Percentiles rank a stretch among this genome's conserved stretches.
These are phyloP conservation scores for Leptopilina boulardi DNA, from an alignment of 1,140 invertebrate species.

Conservation along the genomic window DNA sequence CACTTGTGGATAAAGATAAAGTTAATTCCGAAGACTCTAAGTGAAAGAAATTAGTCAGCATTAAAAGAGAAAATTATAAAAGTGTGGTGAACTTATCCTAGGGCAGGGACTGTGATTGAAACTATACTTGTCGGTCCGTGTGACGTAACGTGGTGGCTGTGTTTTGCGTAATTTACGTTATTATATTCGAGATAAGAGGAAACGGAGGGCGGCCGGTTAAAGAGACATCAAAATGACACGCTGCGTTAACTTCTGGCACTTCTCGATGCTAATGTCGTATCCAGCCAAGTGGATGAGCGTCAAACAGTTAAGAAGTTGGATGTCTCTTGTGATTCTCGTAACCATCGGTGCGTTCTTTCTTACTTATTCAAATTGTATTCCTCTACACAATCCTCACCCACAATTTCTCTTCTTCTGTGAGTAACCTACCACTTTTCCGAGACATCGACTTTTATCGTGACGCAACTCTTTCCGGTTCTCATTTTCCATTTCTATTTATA, in stretches of 20 bases:
- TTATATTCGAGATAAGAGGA: slow-evolving; percentile 19
- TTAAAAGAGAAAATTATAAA: neutral
- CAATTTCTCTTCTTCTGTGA: slow-evolving; percentile 31
- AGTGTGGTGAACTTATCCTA: neutral
- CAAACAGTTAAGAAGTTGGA: slow-evolving; percentile 62
- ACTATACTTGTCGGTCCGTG: neutral
- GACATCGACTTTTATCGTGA: slow-evolving; percentile 33
- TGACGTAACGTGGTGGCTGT: neutral
- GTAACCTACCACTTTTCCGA: slow-evolving; percentile 33
- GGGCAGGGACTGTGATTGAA: slow-evolving; percentile 15
- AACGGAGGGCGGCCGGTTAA: slow-evolving; percentile 52
- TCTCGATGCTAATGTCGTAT: slow-evolving; percentile 68
- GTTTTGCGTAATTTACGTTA: slow-evolving; percentile 47
- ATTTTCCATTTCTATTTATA: no score
- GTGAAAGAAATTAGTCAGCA: neutral
- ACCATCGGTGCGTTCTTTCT: slow-evolving; percentile 56
- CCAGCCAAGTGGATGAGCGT: slow-evolving; percentile 60
- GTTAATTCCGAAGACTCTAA: neutral
- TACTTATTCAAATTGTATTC: slow-evolving; percentile 66
- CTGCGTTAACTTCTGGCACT: slow-evolving; percentile 69
- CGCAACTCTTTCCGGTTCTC: slow-evolving; percentile 42
- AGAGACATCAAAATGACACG: slow-evolving; percentile 72
- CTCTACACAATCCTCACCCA: slow-evolving; percentile 42
- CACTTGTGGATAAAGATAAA: no score
- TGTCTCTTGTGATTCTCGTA: slow-evolving; percentile 64